Conservation (phyloP, 1,140 invertebrate genomes). For the Atta colombica region DNA sequence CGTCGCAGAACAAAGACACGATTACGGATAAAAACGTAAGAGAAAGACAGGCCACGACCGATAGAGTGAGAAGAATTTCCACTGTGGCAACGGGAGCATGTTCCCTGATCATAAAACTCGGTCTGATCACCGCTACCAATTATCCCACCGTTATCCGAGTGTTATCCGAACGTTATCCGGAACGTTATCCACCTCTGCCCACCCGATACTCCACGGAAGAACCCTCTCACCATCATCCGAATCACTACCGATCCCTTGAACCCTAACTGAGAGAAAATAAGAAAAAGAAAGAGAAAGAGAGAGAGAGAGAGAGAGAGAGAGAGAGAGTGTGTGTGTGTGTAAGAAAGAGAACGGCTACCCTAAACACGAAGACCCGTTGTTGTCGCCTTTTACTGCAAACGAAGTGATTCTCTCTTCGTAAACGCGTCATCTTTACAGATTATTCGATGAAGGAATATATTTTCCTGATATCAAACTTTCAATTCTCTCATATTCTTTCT, state of each 20-base stretch:
- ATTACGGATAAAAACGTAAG: slow-evolving; percentile 54
- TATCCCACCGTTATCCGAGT: slow-evolving; percentile 86
- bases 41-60: slow-evolving; percentile 48
- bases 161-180: slow-evolving; percentile 83
- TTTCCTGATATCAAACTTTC: slow-evolving; percentile 24
- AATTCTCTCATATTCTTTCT: background rate
- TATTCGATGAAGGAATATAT: slow-evolving; percentile 68
- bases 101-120: slow-evolving; percentile 86
- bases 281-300: slow-evolving; percentile 18
- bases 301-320: background rate
- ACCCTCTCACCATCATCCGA: slow-evolving; percentile 76
- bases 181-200: slow-evolving; percentile 82
- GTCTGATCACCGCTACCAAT: slow-evolving; percentile 86
- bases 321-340: too few relatives aligned
- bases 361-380: slow-evolving; percentile 76
- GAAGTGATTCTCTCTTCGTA: slow-evolving; percentile 86
- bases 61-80: slow-evolving; percentile 56
- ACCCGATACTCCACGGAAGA: slow-evolving; percentile 70
- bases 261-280: slow-evolving; percentile 44
- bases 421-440: slow-evolving; percentile 83
- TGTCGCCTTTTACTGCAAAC: slow-evolving; percentile 86
- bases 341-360: slow-evolving; percentile 50
- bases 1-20: slow-evolving; percentile 70
- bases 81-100: slow-evolving; percentile 77
- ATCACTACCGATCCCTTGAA: slow-evolving; percentile 78